Conservation (phyloP, 2,797 vertebrate species). For the Adrianichthys oophorus region DNA sequence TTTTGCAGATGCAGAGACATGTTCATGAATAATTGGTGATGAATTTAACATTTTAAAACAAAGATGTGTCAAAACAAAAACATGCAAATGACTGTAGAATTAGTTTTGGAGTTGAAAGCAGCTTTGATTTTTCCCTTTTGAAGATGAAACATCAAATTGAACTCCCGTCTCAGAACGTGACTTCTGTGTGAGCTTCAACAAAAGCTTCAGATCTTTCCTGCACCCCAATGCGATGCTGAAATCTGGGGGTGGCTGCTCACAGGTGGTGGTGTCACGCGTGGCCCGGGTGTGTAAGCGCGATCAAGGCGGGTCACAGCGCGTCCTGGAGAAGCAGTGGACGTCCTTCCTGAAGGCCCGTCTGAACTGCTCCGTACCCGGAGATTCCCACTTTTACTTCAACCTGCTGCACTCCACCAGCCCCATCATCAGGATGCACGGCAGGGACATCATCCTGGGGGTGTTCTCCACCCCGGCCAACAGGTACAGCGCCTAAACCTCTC, state of each 20-base stretch:
- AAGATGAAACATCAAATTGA: slow-evolving; percentile 35
- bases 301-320: slow-evolving; percentile 89
- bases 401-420: slow-evolving; percentile 92
- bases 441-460: slow-evolving; percentile 87
- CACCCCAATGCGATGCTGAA: background rate
- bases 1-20: slow-evolving; percentile 56
- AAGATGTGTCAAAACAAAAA: slow-evolving; percentile 60
- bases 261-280: slow-evolving; percentile 94
- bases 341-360: slow-evolving; percentile 95
- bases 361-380: slow-evolving; percentile 94
- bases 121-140: slow-evolving; percentile 34
- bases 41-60: slow-evolving; percentile 64
- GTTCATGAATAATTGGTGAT: slow-evolving; percentile 73
- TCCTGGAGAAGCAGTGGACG: slow-evolving; percentile 97
- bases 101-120: slow-evolving; percentile 22
- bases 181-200: background rate
- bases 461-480: slow-evolving; percentile 96
- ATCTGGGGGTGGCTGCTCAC: background rate
- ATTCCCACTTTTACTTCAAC: slow-evolving; percentile 97
- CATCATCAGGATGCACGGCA: slow-evolving; percentile 86
- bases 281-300: slow-evolving; percentile 92
- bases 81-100: slow-evolving; percentile 50
- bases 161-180: slow-evolving; percentile 5
- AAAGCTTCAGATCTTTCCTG: background rate
- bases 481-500: slow-evolving; percentile 56